Conservation (phyloP, 2,888 invertebrate species). For the Actias luna region DNA sequence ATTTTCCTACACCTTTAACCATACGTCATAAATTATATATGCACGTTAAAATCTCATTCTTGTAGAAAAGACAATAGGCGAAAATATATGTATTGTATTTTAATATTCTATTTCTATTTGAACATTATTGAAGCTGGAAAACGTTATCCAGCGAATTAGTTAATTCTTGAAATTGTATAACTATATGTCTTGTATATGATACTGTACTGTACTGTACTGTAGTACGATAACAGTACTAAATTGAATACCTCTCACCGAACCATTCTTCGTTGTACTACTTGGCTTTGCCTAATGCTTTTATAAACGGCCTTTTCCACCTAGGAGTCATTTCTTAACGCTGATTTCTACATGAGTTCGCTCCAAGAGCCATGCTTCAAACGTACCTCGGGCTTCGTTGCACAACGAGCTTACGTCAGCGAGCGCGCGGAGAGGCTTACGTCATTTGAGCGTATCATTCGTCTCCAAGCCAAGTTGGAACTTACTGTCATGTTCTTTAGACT, state of each 20-base stretch:
- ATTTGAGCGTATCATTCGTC: conserved; percentile 62
- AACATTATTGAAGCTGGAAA: too few species aligned
- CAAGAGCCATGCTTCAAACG: conserved; percentile 74
- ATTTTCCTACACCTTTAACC: too few species aligned
- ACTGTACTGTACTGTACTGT: background rate
- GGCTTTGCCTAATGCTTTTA: background rate
- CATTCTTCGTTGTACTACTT: background rate
- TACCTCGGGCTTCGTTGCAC: conserved; percentile 79
- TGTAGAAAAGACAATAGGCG: too few species aligned
- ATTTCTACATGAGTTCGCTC: conserved; percentile 77
- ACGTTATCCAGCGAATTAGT: too few species aligned
- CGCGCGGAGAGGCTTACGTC: conserved; percentile 78
- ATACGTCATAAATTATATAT: too few species aligned
- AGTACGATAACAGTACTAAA: background rate
- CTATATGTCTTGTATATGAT: too few species aligned
- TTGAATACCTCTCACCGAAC: background rate
- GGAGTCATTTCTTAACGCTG: conserved; percentile 72
- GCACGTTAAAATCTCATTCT: too few species aligned
- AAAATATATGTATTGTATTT: too few species aligned
- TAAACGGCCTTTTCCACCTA: conserved; percentile 60
- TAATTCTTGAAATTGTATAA: background rate
- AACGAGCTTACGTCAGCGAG: conserved; percentile 81
- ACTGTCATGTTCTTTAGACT: conserved; percentile 47
- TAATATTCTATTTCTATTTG: too few species aligned
- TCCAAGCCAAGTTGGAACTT: conserved; percentile 63